Evolutionary conservation across 2,113 vertebrate species (phyloP), one percentile per base, ranked within the genome.

Genomic region (Gymnocephalus cernua): DNA sequence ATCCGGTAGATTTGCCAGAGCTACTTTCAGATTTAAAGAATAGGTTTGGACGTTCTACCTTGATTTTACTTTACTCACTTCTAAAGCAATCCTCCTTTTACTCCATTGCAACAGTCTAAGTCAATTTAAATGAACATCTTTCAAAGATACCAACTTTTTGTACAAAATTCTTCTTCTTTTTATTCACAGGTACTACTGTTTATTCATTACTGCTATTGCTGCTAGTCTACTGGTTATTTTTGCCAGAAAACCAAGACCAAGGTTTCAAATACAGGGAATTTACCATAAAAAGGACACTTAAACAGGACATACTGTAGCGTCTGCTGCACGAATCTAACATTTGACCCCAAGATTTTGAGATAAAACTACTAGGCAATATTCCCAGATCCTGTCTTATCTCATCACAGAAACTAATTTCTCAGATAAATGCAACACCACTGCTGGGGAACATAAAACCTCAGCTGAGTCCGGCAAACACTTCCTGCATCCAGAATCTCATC

Each of bases 251-350:
- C 29, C n/a, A 14, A 54, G 3, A 53, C 21, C 7, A 32, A 62
- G 32, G 19, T 68, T 48, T 32, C 18, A 27, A 80, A 54, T 15
- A 35, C 19, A n/a, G 8, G n/a, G 7, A 69, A n/a, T 51, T 82
- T 15, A 82, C 62, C 73, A 74, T 80, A 76, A 70, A 70, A 86
- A 82, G 72, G 71, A 76, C 41, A 57, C 12, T 66, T 47, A 4
- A 41, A 44, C 44, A 47, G 38, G 44, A 47, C 74, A 53, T 18
- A 9, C 23, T n/a, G n/a, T n/a, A n/a, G n/a, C 6, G 0, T 61
- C 56, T 61, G 56, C 69, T 50, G 54, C 44, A 53, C 27, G 10
- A 25, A 72, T 35, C 63, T 19, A 70, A 79, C 64, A 50, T 32
- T 3, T 65, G 69, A 77, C 57, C 69, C 59, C 53, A 32, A 11